Base-by-base conservation (phyloP, 2,888 invertebrate genomes). In the Zelleria hepariella region DNA sequence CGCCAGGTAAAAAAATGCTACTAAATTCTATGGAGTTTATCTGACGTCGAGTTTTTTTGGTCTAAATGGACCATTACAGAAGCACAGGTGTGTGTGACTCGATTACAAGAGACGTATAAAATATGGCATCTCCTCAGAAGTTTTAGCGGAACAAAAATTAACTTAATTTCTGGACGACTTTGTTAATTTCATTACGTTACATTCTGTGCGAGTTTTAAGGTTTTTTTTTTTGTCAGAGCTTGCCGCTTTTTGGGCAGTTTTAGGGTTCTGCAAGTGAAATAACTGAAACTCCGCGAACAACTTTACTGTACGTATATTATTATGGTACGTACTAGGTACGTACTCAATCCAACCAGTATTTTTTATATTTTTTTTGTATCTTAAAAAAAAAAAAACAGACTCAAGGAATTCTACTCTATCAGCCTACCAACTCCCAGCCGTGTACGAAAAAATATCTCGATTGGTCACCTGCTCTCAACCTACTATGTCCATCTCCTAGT, bases 111-210 rank as follows among this genome's bases (percentile, higher is more conserved):
- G 61, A 60, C 57, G 63, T 68, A 15, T 42, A 67, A 69, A 67
- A 68, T 70, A 68, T 64, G 64, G 64, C 69, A 64, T 8, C 62
- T 59, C 62, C 61, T 42, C 32, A 15, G 32, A 32, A 42, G 32
- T 42, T 42, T 42, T 4, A 42, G 32, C 32, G 32, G 32, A 63
- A 63, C 65, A 65, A 63, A 65, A 65, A 66, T 67, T 66, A 67
- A 65, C 65, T 66, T 58, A 69, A 69, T 65, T 68, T 66, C 60
- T 60, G 61, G 56, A 67, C 65, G 67, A 68, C 62, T 68, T 26
- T 25, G 68, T 69, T 69, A 69, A 69, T 69, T 69, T 69, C 63
- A 69, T 69, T 68, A 64, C 63, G 53, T 53, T 53, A 24, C 53
- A 24, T 49, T 49, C 49, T 42, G 15, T n/a, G n/a, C n/a, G n/a